These are phyloP conservation scores for Orientallactaga bullata DNA, from an alignment of 2,113 vertebrate species.

Conservation along the genomic window DNA sequence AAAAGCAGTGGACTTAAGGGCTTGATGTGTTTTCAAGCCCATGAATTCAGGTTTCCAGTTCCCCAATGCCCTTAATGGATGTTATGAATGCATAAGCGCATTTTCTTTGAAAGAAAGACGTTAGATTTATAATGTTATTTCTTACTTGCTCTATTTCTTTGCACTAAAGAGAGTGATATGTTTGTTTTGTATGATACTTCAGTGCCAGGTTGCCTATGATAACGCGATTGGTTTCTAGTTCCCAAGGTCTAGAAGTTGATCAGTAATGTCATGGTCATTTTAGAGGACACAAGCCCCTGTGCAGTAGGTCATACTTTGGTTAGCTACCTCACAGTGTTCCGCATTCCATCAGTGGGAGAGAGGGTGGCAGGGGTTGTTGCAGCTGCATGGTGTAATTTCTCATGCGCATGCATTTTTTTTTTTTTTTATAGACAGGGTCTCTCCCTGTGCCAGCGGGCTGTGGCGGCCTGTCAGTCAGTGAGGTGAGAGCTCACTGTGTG, in stretches of 20 bases:
- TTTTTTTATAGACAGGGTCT: conserved; percentile 20
- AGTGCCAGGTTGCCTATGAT: conserved; percentile 75
- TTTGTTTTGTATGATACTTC: conserved; percentile 78
- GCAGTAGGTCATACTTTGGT: conserved; percentile 17
- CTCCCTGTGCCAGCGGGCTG: conserved; percentile 35
- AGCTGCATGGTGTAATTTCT: conserved; percentile 26
- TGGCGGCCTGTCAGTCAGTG: conserved; percentile 54
- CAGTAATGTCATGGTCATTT: conserved; percentile 27
- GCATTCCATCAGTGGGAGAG: conserved; percentile 4
- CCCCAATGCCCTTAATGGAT: conserved; percentile 81
- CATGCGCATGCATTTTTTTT: background rate
- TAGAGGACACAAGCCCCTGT: background rate
- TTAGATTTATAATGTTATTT: conserved; percentile 79
- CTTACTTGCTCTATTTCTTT: conserved; percentile 75
- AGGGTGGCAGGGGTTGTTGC: conserved; percentile 3
- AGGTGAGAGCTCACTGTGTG: background rate
- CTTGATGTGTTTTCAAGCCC: conserved; percentile 68
- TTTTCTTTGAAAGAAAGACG: conserved; percentile 75
- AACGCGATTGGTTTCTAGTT: conserved; percentile 71
- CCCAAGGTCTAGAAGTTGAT: conserved; percentile 48
- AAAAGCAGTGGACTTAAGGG: conserved; percentile 72
- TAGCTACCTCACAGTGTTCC: conserved; percentile 23
- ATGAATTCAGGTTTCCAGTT: conserved; percentile 79
- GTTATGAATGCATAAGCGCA: conserved; percentile 62
- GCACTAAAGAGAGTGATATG: conserved; percentile 75